A percentile compares a stretch with the other conserved stretches of the same genome.
Evolutionary conservation across 2,888 invertebrate species (phyloP).

Genomic region (Calephelis perditalis): DNA sequence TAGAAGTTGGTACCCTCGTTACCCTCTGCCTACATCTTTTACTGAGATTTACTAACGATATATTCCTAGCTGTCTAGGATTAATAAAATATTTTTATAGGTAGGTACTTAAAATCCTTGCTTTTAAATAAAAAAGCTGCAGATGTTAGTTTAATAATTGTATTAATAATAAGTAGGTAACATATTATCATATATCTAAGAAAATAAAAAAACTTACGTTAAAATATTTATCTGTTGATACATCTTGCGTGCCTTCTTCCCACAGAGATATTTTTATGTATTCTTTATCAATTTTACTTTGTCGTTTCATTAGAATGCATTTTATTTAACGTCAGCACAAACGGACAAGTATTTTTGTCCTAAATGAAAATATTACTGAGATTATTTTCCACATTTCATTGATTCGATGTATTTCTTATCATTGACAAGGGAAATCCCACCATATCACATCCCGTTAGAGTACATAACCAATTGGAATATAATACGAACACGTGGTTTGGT

Average conservation of each 20-base stretch:
- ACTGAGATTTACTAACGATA: too few species aligned
- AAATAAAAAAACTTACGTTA: constrained; percentile 20
- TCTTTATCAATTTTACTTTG: constrained; percentile 48
- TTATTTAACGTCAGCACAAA: not conserved
- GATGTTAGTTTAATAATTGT: too few species aligned
- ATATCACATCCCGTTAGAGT: not conserved
- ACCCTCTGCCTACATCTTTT: too few species aligned
- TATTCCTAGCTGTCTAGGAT: too few species aligned
- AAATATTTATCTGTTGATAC: constrained; percentile 3
- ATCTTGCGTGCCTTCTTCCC: constrained; percentile 36
- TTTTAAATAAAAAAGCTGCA: too few species aligned
- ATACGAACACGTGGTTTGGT: constrained; percentile 2
- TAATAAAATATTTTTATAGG: too few species aligned
- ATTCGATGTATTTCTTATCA: not conserved
- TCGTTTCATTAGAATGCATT: constrained; percentile 50
- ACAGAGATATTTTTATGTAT: constrained; percentile 48
- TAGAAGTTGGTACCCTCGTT: too few species aligned
- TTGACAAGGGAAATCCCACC: not conserved
- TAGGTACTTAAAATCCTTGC: too few species aligned
- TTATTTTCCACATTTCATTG: not conserved
- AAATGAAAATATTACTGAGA: not conserved
- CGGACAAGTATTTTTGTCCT: not conserved
- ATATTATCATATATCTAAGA: not conserved
- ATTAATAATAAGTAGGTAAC: too few species aligned
- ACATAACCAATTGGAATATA: not conserved